Percentiles rank a stretch among this genome's conserved stretches.
These are phyloP conservation scores for Belgica antarctica DNA, from an alignment of 2,888 invertebrate genomes.

Conservation along the genomic window DNA sequence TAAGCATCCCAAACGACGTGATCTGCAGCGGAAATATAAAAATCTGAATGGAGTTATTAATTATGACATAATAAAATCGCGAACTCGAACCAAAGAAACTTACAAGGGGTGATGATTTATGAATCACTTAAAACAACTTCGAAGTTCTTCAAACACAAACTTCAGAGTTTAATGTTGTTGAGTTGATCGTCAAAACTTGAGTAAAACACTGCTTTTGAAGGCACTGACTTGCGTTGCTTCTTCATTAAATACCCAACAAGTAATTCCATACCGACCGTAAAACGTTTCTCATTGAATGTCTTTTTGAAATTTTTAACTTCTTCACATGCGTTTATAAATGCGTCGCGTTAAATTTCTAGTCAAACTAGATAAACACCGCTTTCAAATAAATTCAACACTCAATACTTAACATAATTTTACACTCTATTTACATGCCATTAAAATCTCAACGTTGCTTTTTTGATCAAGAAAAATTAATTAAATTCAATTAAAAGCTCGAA, in stretches of 20 bases:
- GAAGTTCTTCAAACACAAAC: too few species aligned
- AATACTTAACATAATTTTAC: neutral
- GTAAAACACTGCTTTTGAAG: too few species aligned
- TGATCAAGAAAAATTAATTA: constrained; percentile 8
- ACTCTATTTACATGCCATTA: constrained; percentile 34
- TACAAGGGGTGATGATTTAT: too few species aligned
- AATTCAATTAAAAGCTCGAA: constrained; percentile 24
- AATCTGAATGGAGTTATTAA: neutral
- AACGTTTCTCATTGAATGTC: neutral
- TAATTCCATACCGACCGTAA: constrained; percentile 1
- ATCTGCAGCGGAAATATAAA: constrained; percentile 25
- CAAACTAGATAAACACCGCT: constrained; percentile 10
- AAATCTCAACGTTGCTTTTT: neutral
- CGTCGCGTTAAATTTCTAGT: neutral
- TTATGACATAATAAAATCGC: too few species aligned
- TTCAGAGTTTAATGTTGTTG: too few species aligned
- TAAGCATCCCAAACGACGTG: neutral
- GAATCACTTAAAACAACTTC: too few species aligned
- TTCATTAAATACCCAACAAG: neutral
- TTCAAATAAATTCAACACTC: neutral
- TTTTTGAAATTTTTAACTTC: neutral
- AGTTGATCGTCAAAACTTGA: constrained; percentile 23
- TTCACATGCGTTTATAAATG: neutral
- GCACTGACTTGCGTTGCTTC: too few species aligned
- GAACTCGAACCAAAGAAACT: too few species aligned